Evolutionary conservation across 2,888 invertebrate species (phyloP).

Genomic region (Meiosimyza platycephala): DNA sequence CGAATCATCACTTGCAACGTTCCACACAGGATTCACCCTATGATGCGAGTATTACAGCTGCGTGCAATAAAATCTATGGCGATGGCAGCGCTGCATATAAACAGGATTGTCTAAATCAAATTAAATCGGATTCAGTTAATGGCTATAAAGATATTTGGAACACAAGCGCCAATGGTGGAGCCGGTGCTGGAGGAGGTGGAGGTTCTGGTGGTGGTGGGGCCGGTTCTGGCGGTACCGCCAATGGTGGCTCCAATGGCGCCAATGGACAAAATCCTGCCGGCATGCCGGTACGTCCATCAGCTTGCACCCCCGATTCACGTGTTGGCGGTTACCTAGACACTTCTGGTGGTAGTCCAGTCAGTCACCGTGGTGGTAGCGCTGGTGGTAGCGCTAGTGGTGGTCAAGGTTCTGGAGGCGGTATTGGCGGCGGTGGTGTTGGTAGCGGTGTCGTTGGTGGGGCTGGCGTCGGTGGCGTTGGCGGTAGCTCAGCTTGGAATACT

Average conservation of each 20-base stretch:
- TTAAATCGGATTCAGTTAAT: slow-evolving; percentile 70
- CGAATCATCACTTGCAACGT: slow-evolving; percentile 81
- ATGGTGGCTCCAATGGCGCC: slow-evolving; percentile 70
- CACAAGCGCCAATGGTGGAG: slow-evolving; percentile 69
- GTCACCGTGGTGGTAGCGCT: slow-evolving; percentile 76
- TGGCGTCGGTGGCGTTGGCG: slow-evolving; percentile 68
- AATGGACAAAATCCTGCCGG: slow-evolving; percentile 69
- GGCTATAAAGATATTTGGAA: slow-evolving; percentile 76
- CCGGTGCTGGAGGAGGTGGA: slow-evolving; percentile 69
- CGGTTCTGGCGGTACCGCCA: slow-evolving; percentile 71
- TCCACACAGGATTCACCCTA: slow-evolving; percentile 92
- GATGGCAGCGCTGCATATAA: slow-evolving; percentile 70
- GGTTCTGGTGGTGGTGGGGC: slow-evolving; percentile 71
- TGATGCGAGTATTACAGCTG: slow-evolving; percentile 89
- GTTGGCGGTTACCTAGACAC: slow-evolving; percentile 82
- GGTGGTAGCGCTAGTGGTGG: slow-evolving; percentile 75
- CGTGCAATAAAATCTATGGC: slow-evolving; percentile 77
- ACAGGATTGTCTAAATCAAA: slow-evolving; percentile 76
- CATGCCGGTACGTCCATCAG: slow-evolving; percentile 82
- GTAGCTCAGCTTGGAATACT: slow-evolving; percentile 84
- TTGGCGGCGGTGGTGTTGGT: slow-evolving; percentile 71
- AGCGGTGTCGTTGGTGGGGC: slow-evolving; percentile 76
- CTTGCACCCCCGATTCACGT: slow-evolving; percentile 89
- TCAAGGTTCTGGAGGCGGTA: slow-evolving; percentile 71
- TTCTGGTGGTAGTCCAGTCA: slow-evolving; percentile 79